phyloP scores from a whole-genome alignment of 1,140 invertebrate genomes.

The Lithobius niger region DNA sequence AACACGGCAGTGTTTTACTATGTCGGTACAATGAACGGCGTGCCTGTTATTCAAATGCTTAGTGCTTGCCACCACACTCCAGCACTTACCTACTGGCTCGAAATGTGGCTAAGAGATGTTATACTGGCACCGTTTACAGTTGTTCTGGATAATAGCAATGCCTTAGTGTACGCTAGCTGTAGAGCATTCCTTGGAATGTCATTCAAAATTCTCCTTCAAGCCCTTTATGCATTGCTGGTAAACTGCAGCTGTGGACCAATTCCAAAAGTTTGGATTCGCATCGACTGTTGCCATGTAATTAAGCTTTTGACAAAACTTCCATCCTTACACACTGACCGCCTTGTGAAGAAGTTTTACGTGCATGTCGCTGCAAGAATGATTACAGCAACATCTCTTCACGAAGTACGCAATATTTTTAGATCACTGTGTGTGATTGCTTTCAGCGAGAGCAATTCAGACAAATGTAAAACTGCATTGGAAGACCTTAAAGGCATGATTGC shows the following conservation, averaged over 20 bases:
- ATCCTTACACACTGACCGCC: neutral
- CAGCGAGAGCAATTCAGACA: neutral
- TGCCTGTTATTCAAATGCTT: neutral
- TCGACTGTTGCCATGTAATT: neutral
- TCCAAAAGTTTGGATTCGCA: neutral
- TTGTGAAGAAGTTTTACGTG: neutral
- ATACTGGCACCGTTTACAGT: neutral
- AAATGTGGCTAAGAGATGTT: neutral
- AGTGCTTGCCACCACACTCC: neutral
- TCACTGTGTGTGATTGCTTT: neutral
- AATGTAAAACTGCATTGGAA: neutral
- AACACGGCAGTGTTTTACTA: neutral
- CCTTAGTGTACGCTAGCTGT: neutral
- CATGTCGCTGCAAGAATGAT: neutral
- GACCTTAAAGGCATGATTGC: neutral
- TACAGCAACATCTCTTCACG: neutral
- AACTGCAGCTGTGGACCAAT: neutral
- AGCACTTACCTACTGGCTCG: neutral
- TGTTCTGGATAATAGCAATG: neutral
- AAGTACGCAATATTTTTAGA: neutral
- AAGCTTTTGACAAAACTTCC: neutral
- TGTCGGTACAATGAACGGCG: neutral
- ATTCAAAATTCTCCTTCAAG: neutral
- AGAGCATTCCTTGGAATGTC: neutral
- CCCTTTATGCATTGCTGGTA: neutral